Base-by-base conservation (phyloP, 1,140 invertebrate genomes). In the Panagrolaimus sp. region DNA sequence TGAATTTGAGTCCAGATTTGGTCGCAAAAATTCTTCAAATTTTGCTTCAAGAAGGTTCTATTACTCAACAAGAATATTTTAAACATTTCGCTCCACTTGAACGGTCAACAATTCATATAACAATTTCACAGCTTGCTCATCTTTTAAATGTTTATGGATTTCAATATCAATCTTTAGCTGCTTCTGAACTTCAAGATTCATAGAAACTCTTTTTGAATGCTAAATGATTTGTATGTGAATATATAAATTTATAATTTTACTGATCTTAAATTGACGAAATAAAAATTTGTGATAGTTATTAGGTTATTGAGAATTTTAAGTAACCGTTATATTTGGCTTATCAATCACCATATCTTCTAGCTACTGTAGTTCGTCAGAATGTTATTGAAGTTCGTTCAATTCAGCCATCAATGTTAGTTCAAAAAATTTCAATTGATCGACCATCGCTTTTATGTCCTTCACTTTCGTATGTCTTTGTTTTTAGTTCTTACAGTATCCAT, bases 281-380 rank as follows among this genome's bases (percentile, higher is more conserved):
- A n/a, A n/a, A n/a, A n/a, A n/a, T n/a, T n/a, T n/a, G n/a, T n/a
- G n/a, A n/a, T n/a, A n/a, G n/a, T n/a, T n/a, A n/a, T n/a, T n/a
- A n/a, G n/a, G n/a, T n/a, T n/a, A n/a, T n/a, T n/a, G n/a, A n/a
- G n/a, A n/a, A n/a, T 38, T 38, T 7, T 38, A 16, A 57, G 20
- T 16, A 57, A 23, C 51, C 51, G 4, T 27, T 57, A 9, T 27
- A 57, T 25, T 20, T 57, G 1, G 76, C 62, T 25, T 76, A 79
- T 25, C 71, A 76, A 38, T 38, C 65, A 9, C 74, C 74, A 9
- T 75, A 78, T 79, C 43, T 76, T 44, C 14, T 76, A n/a, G 76
- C 63, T 25, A 64, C 74, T 23, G 48, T 74, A 20, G 38, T 63
- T n/a, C 77, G 66, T 61, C 31, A 38, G 7, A 38, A 65, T 46